phyloP scores from a whole-genome alignment of 2,797 vertebrate genomes.

The Aotus griseimembra region DNA sequence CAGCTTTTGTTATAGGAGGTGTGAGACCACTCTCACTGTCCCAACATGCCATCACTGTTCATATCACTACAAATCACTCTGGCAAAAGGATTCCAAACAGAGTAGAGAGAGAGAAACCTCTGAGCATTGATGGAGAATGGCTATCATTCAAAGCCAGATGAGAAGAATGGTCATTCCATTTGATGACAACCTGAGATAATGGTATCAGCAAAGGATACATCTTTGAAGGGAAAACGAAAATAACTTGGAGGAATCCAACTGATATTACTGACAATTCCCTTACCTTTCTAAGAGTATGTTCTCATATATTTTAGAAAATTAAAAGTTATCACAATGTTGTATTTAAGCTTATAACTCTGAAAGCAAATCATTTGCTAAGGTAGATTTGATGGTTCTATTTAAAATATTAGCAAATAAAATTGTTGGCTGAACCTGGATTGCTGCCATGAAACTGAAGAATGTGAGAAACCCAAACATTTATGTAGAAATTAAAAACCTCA shows the following conservation, averaged over 20 bases:
- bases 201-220: not conserved
- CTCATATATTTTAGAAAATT: not conserved
- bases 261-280: not conserved
- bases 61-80: not conserved
- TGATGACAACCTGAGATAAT: not conserved
- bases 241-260: not conserved
- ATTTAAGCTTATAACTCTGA: not conserved
- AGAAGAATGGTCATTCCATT: not conserved
- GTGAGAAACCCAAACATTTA: not conserved
- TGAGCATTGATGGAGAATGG: not conserved
- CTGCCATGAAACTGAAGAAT: not conserved
- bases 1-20: not conserved
- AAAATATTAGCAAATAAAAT: not conserved
- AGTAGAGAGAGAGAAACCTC: not conserved
- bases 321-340: not conserved
- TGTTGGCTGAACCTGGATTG: not conserved
- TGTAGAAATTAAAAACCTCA: not conserved
- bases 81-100: not conserved
- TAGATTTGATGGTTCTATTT: not conserved
- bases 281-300: not conserved
- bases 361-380: not conserved
- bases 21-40: not conserved
- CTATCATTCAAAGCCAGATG: not conserved
- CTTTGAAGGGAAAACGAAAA: conserved; percentile 7
- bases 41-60: not conserved